Evolutionary conservation across 1,140 invertebrate species (phyloP), one percentile per base, ranked within the genome.

Genomic region (Phenacoccus solenopsis): DNA sequence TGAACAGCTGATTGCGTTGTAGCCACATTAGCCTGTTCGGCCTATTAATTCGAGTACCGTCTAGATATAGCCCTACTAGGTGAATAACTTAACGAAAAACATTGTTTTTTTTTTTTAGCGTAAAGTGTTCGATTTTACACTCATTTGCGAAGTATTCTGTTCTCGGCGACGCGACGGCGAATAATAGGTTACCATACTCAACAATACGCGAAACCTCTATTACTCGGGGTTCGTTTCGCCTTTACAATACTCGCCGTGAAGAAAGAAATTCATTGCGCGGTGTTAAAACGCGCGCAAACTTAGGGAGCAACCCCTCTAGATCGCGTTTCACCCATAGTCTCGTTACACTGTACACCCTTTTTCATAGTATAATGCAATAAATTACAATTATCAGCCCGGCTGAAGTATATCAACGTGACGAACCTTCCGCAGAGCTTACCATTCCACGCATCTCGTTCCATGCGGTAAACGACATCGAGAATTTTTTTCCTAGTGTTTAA

Each of bases 361-460:
- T 64, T 16, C 20, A 9, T 59, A 20, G 25, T 20, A 64, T 64
- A 64, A 64, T 64, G 59, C 59, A 64, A 64, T 64, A 64, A 64
- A 64, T 64, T 64, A 64, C 59, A 64, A 64, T 64, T 64, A 64
- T 64, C 59, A 64, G 20, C 59, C 59, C 25, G 59, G 22, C 59
- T 64, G 59, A 27, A 64, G 59, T 64, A 22, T 22, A 64, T 64
- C 59, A 64, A 64, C 21, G 59, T 16, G 59, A 64, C 59, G 59
- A 64, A 20, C 32, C 59, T 64, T 20, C 25, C 25, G 56, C 56
- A 5, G 16, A 9, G 9, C 9, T 38, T 38, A 64, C 59, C 21
- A 4, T 27, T 27, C 25, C 59, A 3, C 22, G n/a, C n/a, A n/a
- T 22, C 21, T 16, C 59, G 16, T 64, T 64, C 10, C 10, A 64